Evolutionary conservation across 2,888 invertebrate genomes (phyloP), one percentile per base, ranked within the genome.

Genomic region (Pammene aurita): DNA sequence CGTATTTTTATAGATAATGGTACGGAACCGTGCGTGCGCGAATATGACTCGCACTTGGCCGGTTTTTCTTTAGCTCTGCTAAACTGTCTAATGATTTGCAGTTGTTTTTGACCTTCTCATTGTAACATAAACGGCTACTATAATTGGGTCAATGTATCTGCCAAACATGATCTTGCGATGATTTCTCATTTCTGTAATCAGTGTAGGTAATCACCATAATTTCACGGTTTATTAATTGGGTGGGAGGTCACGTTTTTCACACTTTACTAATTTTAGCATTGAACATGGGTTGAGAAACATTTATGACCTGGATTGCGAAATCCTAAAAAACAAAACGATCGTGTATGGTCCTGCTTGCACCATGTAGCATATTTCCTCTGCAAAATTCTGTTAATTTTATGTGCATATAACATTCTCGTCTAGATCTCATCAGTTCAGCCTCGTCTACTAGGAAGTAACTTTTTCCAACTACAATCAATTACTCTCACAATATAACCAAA

Each of bases 161-260:
- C 42, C 9, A 10, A 67, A 57, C 57, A 63, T 68, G 62, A 62
- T 67, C 44, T 57, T 68, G 61, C 6, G 38, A 41, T 55, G 55
- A 35, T 57, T 52, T 42, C 18, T 42, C n/a, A n/a, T n/a, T n/a
- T n/a, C n/a, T n/a, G n/a, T n/a, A n/a, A n/a, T n/a, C n/a, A n/a
- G n/a, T n/a, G n/a, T n/a, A n/a, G n/a, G 13, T 68, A 68, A 68
- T 63, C 38, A 64, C 52, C 44, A 5, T 63, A 64, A 68, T 64
- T 63, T 58, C n/a, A 64, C 52, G 63, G 13, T 52, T 52, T 26
- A n/a, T 41, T 41, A 41, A 50, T n/a, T 11, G 6, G 42, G 42
- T 42, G 14, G 52, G 13, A 13, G 7, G 14, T 0, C 10, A 9
- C 5, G 52, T 7, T 9, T 50, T 9, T 9, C 10, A 13, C 13